Evolutionary conservation across 2,113 vertebrate genomes (phyloP).

Genomic region (Mus musculus): GRCm39 chr1:173527001-173527500

Average conservation of each 20-base stretch:
- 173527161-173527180: background rate
- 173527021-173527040: background rate
- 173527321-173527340: background rate
- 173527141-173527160: too few relatives aligned
- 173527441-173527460: background rate
- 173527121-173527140: background rate
- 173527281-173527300: background rate
- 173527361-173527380: background rate
- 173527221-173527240: background rate
- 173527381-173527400: background rate
- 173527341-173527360: background rate
- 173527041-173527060: background rate
- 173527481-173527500: background rate
- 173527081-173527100: background rate
- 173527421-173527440: background rate
- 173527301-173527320: background rate
- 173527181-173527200: background rate
- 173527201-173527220: background rate
- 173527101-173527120: background rate
- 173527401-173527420: background rate
- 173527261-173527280: background rate
- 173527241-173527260: background rate
- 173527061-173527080: background rate
- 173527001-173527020: background rate
- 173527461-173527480: background rate